Evolutionary conservation across 2,888 invertebrate genomes (phyloP).

Genomic region (Platynereis dumerilii): DNA sequence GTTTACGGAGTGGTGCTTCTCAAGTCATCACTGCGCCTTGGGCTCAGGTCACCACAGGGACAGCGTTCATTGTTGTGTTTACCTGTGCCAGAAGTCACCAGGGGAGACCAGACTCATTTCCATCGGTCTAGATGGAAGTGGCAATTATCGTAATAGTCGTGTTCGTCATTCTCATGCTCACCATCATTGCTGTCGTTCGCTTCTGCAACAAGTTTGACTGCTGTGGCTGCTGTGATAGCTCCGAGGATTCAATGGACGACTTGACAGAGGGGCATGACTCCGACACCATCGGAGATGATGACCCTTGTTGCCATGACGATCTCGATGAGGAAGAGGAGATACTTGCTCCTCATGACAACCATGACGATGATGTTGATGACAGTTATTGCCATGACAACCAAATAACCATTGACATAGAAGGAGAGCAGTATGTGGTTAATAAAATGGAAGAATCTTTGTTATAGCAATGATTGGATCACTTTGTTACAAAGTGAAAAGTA

Average conservation of each 20-base stretch:
- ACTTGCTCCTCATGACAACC: slow-evolving; percentile 9
- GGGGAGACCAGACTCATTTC: no score
- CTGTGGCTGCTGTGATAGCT: slow-evolving; percentile 24
- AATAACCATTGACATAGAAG: slow-evolving; percentile 21
- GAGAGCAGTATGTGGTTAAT: slow-evolving; percentile 26
- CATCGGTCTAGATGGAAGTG: slow-evolving; percentile 21
- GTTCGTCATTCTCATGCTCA: slow-evolving; percentile 21
- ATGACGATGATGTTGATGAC: slow-evolving; percentile 20
- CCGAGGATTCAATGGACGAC: slow-evolving; percentile 22
- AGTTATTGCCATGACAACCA: slow-evolving; percentile 12
- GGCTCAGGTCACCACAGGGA: no score
- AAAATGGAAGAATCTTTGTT: slow-evolving; percentile 28
- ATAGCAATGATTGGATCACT: slow-evolving; percentile 11
- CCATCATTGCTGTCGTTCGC: slow-evolving; percentile 21
- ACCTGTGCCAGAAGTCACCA: no score
- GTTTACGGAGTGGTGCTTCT: no score
- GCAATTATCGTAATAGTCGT: slow-evolving; percentile 29
- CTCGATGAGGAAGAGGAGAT: slow-evolving; percentile 22
- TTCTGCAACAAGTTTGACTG: slow-evolving; percentile 24
- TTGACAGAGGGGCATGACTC: slow-evolving; percentile 19
- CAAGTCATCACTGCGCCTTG: no score
- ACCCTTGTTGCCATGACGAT: slow-evolving; percentile 12
- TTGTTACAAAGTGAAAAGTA: no score
- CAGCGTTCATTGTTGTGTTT: no score
- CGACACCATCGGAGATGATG: slow-evolving; percentile 21